phyloP scores from a whole-genome alignment of 2,888 invertebrate genomes.

The Acleris holmiana region DNA sequence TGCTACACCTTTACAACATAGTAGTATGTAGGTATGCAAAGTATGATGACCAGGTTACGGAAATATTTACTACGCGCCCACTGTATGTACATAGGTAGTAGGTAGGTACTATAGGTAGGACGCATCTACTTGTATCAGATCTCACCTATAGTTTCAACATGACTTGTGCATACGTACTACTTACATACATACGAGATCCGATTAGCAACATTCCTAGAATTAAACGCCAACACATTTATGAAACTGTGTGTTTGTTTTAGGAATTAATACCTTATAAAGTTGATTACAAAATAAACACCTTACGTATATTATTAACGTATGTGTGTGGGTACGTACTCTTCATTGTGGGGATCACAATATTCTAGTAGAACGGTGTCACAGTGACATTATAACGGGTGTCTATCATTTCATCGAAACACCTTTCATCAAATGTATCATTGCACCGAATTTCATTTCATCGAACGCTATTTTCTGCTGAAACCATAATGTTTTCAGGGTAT shows the following conservation, averaged over 20 bases:
- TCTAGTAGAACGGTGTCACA: too few species aligned
- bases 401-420: too few species aligned
- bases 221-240: slow-evolving; percentile 40
- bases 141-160: slow-evolving; percentile 28
- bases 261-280: slow-evolving; percentile 23
- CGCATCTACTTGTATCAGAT: slow-evolving; percentile 21
- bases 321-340: not conserved
- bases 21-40: not conserved
- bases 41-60: slow-evolving; percentile 35
- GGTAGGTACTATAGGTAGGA: not conserved
- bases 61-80: slow-evolving; percentile 27
- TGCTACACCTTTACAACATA: not conserved
- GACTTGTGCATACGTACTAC: not conserved
- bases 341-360: not conserved
- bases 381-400: too few species aligned
- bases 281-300: not conserved
- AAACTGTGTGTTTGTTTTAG: slow-evolving; percentile 33
- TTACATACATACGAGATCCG: slow-evolving; percentile 24
- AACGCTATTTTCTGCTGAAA: too few species aligned
- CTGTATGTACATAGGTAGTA: too few species aligned
- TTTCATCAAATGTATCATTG: too few species aligned
- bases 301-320: too few species aligned
- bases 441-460: too few species aligned
- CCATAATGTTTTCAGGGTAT: too few species aligned
- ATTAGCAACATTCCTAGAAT: slow-evolving; percentile 44